Percentiles rank a stretch among this genome's conserved stretches.
phyloP scores from a whole-genome alignment of 2,113 vertebrate species.

The Anguilla rostrata region DNA sequence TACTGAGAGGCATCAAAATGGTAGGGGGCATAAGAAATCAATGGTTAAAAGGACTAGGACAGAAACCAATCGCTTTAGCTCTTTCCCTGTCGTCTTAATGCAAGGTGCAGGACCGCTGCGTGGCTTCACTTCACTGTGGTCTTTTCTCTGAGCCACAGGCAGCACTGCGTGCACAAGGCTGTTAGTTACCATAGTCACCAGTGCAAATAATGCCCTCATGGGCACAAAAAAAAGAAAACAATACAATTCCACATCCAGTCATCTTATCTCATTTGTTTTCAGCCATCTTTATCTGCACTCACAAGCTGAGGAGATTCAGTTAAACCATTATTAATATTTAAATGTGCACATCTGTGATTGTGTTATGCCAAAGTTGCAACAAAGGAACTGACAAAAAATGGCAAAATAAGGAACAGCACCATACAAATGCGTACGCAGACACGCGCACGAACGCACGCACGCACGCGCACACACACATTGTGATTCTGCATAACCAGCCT shows the following conservation, averaged over 20 bases:
- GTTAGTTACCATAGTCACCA: conserved; percentile 12
- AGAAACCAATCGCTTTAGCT: not conserved
- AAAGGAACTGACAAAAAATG: not conserved
- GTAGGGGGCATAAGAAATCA: not conserved
- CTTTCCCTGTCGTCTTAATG: not conserved
- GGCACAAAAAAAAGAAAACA: not conserved
- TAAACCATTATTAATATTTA: not conserved
- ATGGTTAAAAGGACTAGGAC: not conserved
- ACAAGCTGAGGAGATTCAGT: not conserved
- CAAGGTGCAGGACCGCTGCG: not conserved
- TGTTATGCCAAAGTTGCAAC: not conserved
- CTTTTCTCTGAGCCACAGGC: not conserved
- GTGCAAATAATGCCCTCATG: not conserved
- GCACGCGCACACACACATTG: too few species aligned
- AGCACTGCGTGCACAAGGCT: not conserved
- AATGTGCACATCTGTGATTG: not conserved
- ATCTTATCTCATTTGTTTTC: not conserved
- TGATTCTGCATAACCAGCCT: too few species aligned
- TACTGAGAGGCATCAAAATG: not conserved
- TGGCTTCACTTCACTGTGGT: not conserved
- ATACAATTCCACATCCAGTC: not conserved
- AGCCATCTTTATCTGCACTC: too few species aligned
- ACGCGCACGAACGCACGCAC: too few species aligned
- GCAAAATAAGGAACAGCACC: too few species aligned
- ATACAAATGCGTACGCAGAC: too few species aligned